Conservation (phyloP, 2,888 invertebrate genomes). For the Dugesia japonica region DNA sequence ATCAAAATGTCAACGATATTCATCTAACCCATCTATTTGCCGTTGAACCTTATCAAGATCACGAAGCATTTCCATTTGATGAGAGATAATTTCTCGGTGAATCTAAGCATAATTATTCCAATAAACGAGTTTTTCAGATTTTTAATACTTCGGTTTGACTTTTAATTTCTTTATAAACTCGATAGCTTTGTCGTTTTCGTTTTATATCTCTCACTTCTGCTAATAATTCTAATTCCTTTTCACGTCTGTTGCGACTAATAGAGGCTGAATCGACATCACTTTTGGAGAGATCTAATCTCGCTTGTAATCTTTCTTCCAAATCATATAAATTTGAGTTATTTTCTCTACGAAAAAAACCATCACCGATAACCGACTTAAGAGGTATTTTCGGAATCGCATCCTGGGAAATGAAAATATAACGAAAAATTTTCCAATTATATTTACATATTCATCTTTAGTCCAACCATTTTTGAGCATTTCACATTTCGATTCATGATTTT, state of each 20-base stretch:
- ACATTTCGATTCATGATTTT: too few relatives aligned
- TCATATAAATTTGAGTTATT: background rate
- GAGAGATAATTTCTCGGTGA: too few relatives aligned
- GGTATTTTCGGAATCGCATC: background rate
- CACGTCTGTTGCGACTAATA: background rate
- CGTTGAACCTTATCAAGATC: too few relatives aligned
- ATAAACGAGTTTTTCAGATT: too few relatives aligned
- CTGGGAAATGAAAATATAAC: too few relatives aligned
- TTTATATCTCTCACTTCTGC: background rate
- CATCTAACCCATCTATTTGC: too few relatives aligned
- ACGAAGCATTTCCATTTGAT: too few relatives aligned
- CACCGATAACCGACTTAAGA: background rate
- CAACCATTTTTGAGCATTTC: too few relatives aligned
- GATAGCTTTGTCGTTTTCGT: background rate
- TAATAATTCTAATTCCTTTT: background rate
- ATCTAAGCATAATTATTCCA: too few relatives aligned
- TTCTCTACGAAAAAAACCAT: background rate
- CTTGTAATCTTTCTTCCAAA: background rate
- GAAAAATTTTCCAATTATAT: too few relatives aligned
- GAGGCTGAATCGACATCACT: background rate
- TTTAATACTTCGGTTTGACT: background rate
- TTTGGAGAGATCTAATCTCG: background rate
- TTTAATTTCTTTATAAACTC: constrained; percentile 5
- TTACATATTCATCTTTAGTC: too few relatives aligned
- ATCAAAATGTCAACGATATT: too few relatives aligned